These are phyloP conservation scores for Melanotaenia maccullochi DNA, from an alignment of 2,797 vertebrate genomes.

Conservation along the genomic window DNA sequence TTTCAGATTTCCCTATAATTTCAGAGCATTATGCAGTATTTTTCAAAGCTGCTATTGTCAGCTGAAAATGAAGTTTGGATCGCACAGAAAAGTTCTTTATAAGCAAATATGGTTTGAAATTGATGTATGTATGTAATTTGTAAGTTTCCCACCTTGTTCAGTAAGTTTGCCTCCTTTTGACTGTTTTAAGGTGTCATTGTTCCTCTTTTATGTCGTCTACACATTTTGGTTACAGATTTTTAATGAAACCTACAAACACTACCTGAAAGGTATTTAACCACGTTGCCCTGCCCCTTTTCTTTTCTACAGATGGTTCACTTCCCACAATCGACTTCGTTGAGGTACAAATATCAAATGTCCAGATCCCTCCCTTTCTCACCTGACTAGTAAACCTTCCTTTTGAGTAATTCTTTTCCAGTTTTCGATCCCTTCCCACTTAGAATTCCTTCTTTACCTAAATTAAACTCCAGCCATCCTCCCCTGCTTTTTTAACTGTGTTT, in stretches of 20 bases:
- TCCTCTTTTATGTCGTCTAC: slow-evolving; percentile 35
- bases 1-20: no score
- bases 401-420: slow-evolving; percentile 77
- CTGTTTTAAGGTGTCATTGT: slow-evolving; percentile 36
- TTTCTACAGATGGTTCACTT: slow-evolving; percentile 87
- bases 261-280: slow-evolving; percentile 81
- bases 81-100: slow-evolving; percentile 8
- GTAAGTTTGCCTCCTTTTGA: slow-evolving; percentile 4
- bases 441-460: slow-evolving; percentile 70
- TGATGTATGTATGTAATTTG: slow-evolving; percentile 15
- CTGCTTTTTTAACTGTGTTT: slow-evolving; percentile 82
- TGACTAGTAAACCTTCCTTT: slow-evolving; percentile 80
- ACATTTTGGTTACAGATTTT: slow-evolving; percentile 48
- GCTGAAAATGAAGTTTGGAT: slow-evolving; percentile 15
- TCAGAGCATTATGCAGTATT: no score
- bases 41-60: slow-evolving; percentile 2
- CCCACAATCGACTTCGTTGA: slow-evolving; percentile 83
- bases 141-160: slow-evolving; percentile 9
- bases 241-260: slow-evolving; percentile 49
- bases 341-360: slow-evolving; percentile 86
- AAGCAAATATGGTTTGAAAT: slow-evolving; percentile 13
- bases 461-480: slow-evolving; percentile 72
- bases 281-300: slow-evolving; percentile 84
- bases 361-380: slow-evolving; percentile 74
- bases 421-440: slow-evolving; percentile 75